Conservation (phyloP, 1,140 invertebrate genomes). For the Orchestia grillus region DNA sequence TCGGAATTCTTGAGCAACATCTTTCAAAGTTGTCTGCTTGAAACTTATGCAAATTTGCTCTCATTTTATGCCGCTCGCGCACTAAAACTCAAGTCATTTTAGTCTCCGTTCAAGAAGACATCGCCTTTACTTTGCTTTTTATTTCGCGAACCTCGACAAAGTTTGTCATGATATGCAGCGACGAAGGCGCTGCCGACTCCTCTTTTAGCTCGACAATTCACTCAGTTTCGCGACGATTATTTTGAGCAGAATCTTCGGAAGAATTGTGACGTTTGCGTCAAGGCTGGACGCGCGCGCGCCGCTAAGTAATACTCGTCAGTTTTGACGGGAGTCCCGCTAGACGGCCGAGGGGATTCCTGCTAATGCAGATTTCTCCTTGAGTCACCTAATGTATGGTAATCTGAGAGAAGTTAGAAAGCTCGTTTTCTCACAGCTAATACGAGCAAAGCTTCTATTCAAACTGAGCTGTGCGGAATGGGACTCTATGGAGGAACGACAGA, state of each 20-base stretch:
- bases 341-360: neutral
- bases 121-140: neutral
- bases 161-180: no score
- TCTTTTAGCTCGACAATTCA: neutral
- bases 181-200: neutral
- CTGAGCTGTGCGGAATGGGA: neutral
- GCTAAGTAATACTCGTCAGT: conserved; percentile 16
- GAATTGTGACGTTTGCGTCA: neutral
- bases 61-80: neutral
- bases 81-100: neutral
- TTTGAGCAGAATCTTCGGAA: neutral
- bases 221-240: neutral
- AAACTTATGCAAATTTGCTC: neutral
- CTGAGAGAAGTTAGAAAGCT: conserved; percentile 17
- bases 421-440: conserved; percentile 36
- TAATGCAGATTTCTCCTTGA: conserved; percentile 36
- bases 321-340: conserved; percentile 28
- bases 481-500: neutral
- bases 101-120: neutral
- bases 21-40: neutral
- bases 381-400: conserved; percentile 30
- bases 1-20: neutral
- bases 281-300: neutral
- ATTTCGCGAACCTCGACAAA: neutral
- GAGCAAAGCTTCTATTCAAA: conserved; percentile 29